These are phyloP conservation scores for Hartigia nigra DNA, from an alignment of 2,888 invertebrate genomes.

Conservation along the genomic window DNA sequence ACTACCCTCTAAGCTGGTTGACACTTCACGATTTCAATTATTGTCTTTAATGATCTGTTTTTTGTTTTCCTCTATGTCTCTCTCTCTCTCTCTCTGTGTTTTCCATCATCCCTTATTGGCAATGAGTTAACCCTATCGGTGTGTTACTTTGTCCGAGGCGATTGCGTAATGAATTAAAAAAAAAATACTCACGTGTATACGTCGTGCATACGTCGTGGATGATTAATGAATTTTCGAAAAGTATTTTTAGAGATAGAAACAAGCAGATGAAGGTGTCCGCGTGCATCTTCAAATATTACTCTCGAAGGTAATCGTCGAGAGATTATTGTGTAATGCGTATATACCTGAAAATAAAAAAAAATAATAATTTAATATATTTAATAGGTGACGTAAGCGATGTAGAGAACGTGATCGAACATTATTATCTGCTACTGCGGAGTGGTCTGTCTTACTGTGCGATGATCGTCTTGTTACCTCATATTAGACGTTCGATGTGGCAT, in stretches of 20 bases:
- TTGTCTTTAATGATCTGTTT: constrained; percentile 32
- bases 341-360: not conserved
- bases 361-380: constrained; percentile 8
- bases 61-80: constrained; percentile 25
- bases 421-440: constrained; percentile 25
- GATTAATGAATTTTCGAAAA: not conserved
- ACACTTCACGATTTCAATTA: constrained; percentile 10
- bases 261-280: not conserved
- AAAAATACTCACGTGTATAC: constrained; percentile 17
- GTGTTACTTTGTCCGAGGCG: not conserved
- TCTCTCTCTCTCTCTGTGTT: constrained; percentile 10
- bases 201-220: constrained; percentile 23
- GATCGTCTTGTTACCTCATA: constrained; percentile 41
- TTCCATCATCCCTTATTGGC: constrained; percentile 9
- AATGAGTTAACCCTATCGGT: not conserved
- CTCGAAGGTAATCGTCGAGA: not conserved
- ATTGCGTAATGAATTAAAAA: not conserved
- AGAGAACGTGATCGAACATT: constrained; percentile 6
- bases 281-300: not conserved
- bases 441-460: constrained; percentile 38
- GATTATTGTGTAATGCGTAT: not conserved
- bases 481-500: constrained; percentile 66
- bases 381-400: constrained; percentile 6
- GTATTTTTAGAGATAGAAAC: not conserved
- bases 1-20: not conserved